Evolutionary conservation across 2,113 vertebrate species (phyloP), one percentile per base, ranked within the genome.

Genomic region (Epinephelus fuscoguttatus): DNA sequence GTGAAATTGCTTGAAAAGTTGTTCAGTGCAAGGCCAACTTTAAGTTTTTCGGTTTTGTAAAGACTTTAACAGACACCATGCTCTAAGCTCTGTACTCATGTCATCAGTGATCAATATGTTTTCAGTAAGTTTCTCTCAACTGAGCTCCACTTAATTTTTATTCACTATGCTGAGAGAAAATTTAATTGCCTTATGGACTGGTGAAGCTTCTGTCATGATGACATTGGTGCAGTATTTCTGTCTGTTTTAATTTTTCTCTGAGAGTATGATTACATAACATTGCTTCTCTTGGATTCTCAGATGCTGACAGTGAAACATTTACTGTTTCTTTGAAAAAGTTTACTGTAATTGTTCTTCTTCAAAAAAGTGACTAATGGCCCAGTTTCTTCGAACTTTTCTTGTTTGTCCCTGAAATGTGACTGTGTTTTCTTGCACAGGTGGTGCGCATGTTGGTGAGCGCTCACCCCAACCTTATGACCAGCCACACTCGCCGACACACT

Each of bases 361-460:
- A 66, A 64, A 60, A 62, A 12, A 10, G 19, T 49, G 30, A 69
- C 30, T 23, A 1, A 19, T 62, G 73, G 25, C 62, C 27, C 21
- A 80, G 23, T 72, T 60, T 27, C 33, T 42, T 30, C 18, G 2
- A 30, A 56, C 18, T 45, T 30, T 23, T 3, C 68, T 62, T 23
- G 33, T 52, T 15, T 45, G 27, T 67, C 61, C 42, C 66, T 74
- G 55, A 71, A 37, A 11, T 56, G 13, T 62, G 4, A 14, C 3
- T 40, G 3, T 50, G 8, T 53, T 19, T 69, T 63, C 78, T 30
- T 85, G n/a, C 11, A 0, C 90, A 95, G 59, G 98, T 99, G 85
- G 98, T 99, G 68, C 95, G 97, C 84, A 97, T 99, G 98, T 94
- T 99, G 92, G 96, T 98, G 83, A 96, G 94, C 2, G 96, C 97